Percentiles rank a stretch among this genome's conserved stretches.
These are phyloP conservation scores for Champsocephalus esox DNA, from an alignment of 2,797 vertebrate genomes.

Conservation along the genomic window DNA sequence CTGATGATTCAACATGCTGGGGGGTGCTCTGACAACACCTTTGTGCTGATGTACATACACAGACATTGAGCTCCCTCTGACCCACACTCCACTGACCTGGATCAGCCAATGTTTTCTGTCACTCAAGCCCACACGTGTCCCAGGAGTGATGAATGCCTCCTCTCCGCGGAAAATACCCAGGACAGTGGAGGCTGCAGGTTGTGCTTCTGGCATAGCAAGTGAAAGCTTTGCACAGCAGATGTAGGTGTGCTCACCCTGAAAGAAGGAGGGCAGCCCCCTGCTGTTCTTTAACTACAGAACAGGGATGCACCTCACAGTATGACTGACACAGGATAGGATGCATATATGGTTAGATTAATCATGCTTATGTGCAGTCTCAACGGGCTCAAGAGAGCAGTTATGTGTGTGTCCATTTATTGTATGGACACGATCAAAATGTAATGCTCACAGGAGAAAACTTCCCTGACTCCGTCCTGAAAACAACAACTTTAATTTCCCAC, in stretches of 20 bases:
- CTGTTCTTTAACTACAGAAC: constrained; percentile 27
- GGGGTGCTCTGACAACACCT: constrained; percentile 58
- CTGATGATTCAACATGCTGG: constrained; percentile 73
- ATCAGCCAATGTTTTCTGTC: constrained; percentile 71
- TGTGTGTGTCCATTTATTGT: constrained; percentile 27
- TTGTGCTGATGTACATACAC: constrained; percentile 68
- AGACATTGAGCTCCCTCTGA: constrained; percentile 69
- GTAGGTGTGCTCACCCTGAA: constrained; percentile 41
- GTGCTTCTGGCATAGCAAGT: constrained; percentile 37
- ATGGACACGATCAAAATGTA: constrained; percentile 13
- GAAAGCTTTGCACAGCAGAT: constrained; percentile 21
- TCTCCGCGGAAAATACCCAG: constrained; percentile 52
- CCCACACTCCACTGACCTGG: constrained; percentile 75
- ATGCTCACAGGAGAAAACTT: constrained; percentile 1
- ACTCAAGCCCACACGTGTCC: constrained; percentile 64
- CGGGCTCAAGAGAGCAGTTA: constrained; percentile 9
- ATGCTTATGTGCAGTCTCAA: constrained; percentile 23
- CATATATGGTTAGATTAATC: constrained; percentile 29
- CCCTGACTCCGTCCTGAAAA: background rate
- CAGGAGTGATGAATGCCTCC: constrained; percentile 54
- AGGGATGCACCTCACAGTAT: constrained; percentile 13
- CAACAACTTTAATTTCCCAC: background rate
- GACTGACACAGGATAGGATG: constrained; percentile 13
- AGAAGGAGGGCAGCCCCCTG: constrained; percentile 13
- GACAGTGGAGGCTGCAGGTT: constrained; percentile 24